phyloP scores from a whole-genome alignment of 2,888 invertebrate species.

The Pollenia angustigena region DNA sequence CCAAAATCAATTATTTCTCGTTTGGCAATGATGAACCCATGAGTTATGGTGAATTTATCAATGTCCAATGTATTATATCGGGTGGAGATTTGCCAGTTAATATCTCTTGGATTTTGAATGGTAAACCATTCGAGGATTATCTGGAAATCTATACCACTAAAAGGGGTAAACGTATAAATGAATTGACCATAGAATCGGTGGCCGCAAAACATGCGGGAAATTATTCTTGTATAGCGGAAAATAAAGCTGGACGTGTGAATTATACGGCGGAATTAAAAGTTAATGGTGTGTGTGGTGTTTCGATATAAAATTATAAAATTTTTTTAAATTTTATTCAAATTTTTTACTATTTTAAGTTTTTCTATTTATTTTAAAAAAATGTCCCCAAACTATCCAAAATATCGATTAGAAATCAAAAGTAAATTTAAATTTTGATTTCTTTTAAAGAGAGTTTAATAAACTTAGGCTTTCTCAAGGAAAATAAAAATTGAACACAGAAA shows the following conservation, averaged over 20 bases:
- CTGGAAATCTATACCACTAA: conserved; percentile 82
- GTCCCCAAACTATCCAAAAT: neutral
- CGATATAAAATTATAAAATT: too few relatives aligned
- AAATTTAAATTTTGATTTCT: too few relatives aligned
- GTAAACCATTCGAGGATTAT: conserved; percentile 82
- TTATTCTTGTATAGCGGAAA: conserved; percentile 90
- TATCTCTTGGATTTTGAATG: conserved; percentile 87
- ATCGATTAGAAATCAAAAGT: neutral
- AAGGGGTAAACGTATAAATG: conserved; percentile 85
- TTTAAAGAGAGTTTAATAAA: too few relatives aligned
- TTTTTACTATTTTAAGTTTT: conserved; percentile 46
- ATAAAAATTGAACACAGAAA: too few relatives aligned
- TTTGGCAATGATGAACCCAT: conserved; percentile 91
- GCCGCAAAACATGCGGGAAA: conserved; percentile 89
- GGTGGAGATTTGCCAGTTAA: conserved; percentile 87
- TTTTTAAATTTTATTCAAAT: conserved; percentile 12
- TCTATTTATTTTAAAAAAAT: conserved; percentile 29
- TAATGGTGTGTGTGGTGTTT: conserved; percentile 90
- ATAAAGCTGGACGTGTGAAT: conserved; percentile 89
- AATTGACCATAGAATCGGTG: conserved; percentile 88
- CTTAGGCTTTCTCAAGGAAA: too few relatives aligned
- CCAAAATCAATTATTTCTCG: conserved; percentile 90
- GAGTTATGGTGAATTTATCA: conserved; percentile 87
- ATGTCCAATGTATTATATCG: conserved; percentile 85
- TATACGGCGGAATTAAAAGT: conserved; percentile 90